Conservation (phyloP, 2,888 invertebrate genomes). For the Lissocephala sabroskyi region DNA sequence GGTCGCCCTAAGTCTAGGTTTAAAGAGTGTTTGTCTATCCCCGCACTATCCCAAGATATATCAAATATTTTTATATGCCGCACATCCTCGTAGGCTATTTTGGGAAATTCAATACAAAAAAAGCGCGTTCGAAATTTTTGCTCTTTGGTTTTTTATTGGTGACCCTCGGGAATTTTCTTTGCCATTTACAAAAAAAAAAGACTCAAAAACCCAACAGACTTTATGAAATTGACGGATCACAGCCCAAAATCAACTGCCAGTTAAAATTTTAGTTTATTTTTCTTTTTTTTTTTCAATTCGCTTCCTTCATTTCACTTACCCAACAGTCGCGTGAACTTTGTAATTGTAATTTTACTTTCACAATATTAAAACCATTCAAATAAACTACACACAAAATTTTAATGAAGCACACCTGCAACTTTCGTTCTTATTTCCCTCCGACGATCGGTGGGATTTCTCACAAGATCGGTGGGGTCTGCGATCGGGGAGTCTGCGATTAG, state of each 20-base stretch:
- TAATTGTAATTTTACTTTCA: slow-evolving; percentile 49
- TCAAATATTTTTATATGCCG: no score
- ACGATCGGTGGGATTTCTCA: no score
- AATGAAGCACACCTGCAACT: slow-evolving; percentile 49
- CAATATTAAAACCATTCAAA: slow-evolving; percentile 38
- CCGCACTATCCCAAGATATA: no score
- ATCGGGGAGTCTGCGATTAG: no score
- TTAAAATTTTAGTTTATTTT: slow-evolving; percentile 5
- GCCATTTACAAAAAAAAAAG: slow-evolving; percentile 40
- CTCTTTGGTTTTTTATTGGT: slow-evolving; percentile 8
- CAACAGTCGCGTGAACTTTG: slow-evolving; percentile 32
- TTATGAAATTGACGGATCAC: slow-evolving; percentile 23
- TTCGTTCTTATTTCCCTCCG: no score
- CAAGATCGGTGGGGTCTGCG: no score
- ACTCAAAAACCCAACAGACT: slow-evolving; percentile 31
- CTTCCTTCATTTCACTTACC: no score
- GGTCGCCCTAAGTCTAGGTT: no score
- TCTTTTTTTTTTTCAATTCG: slow-evolving; percentile 11
- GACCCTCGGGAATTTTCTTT: slow-evolving; percentile 48
- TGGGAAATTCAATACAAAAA: slow-evolving; percentile 32
- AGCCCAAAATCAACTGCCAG: slow-evolving; percentile 35
- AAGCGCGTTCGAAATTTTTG: slow-evolving; percentile 34
- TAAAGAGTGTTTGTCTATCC: no score
- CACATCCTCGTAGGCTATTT: slow-evolving; percentile 41
- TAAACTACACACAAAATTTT: slow-evolving; percentile 47